Base-by-base conservation (phyloP, 2,797 vertebrate genomes). In the Adrianichthys oophorus region DNA sequence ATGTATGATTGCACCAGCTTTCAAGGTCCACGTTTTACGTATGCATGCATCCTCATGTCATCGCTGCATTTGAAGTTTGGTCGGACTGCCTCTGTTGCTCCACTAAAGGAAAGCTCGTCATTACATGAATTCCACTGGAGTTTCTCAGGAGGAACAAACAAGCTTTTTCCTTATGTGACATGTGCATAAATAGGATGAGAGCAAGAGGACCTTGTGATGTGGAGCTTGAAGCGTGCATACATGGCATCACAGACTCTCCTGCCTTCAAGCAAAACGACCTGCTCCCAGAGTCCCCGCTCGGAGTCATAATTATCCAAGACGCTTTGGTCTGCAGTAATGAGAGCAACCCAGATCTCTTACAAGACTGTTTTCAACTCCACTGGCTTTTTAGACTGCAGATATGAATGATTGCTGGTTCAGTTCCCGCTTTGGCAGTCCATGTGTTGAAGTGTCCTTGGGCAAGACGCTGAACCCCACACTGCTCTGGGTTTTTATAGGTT, bases 81-180 rank as follows among this genome's bases (percentile, higher is more conserved):
- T 63, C 59, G 48, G 21, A 69, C 48, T 65, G 5, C 40, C 65
- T 53, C 17, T 7, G 26, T 53, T 63, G 63, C 62, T 81, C 57
- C 60, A n/a, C 21, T 56, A 54, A 80, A 84, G 65, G 75, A 76
- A 78, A 61, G 60, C 62, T 61, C 23, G 50, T 41, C 48, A 46
- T 21, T 6, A 32, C 48, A 62, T 55, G 67, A 4, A 65, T 52
- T 56, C 58, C 3, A 16, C 29, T 58, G 6, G 12, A 19, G 54
- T 57, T 5, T 29, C 26, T 29, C 67, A 13, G 2, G 4, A 21
- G 18, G n/a, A 29, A 29, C 26, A 1, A 41, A 69, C 65, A 46
- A 40, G 32, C 49, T 59, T 73, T 63, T 48, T 63, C n/a, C 45
- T 56, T 37, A 13, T 37, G 32, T 37, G 32, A 37, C 1, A 10